phyloP scores from a whole-genome alignment of 2,113 vertebrate species.

The Anas platyrhynchos region DNA sequence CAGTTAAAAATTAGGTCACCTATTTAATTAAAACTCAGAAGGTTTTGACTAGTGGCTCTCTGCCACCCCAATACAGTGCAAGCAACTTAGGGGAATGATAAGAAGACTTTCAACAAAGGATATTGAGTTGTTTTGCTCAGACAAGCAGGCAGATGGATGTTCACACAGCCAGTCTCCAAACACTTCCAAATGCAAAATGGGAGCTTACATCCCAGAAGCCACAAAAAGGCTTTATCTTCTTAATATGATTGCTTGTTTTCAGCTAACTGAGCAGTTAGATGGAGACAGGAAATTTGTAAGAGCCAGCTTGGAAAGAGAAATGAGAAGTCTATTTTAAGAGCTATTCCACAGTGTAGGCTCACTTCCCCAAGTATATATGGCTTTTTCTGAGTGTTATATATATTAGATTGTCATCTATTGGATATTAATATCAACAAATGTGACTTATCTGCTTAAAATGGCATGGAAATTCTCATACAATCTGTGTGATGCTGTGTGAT shows the following conservation, averaged over 20 bases:
- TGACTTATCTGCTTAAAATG: neutral
- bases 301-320: neutral
- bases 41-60: neutral
- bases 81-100: neutral
- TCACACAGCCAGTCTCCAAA: neutral
- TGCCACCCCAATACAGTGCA: neutral
- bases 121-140: neutral
- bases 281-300: conserved; percentile 14
- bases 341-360: neutral
- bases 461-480: neutral
- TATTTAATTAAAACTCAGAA: neutral
- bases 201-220: neutral
- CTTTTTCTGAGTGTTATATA: neutral
- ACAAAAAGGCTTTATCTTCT: conserved; percentile 8
- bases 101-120: neutral
- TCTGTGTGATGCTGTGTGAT: neutral
- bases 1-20: neutral
- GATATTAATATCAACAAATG: neutral
- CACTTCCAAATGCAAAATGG: conserved; percentile 16
- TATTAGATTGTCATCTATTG: neutral
- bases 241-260: conserved; percentile 30
- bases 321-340: neutral
- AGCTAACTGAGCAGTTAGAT: conserved; percentile 9
- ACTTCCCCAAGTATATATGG: neutral
- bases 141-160: neutral